These are phyloP conservation scores for Myzus persicae DNA, from an alignment of 1,140 invertebrate species.

Conservation along the genomic window DNA sequence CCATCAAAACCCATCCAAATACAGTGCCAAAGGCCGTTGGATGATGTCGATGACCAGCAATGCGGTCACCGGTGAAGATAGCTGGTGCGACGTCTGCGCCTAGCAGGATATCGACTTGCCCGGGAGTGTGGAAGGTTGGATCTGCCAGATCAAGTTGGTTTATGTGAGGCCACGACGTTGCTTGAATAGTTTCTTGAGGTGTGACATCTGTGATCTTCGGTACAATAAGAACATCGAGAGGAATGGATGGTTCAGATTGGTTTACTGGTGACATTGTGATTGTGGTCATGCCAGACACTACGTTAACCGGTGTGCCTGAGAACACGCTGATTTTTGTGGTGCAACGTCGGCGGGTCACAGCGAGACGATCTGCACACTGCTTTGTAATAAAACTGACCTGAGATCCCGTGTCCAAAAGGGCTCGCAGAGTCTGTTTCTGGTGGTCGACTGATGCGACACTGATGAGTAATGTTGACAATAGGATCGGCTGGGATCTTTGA, in stretches of 20 bases:
- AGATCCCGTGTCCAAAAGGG: not conserved
- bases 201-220: not conserved
- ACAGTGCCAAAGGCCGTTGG: not conserved
- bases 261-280: not conserved
- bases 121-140: not conserved
- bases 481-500: not conserved
- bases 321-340: not conserved
- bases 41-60: not conserved
- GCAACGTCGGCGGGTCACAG: not conserved
- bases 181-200: not conserved
- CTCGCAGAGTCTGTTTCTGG: not conserved
- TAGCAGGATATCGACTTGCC: not conserved
- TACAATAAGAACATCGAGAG: not conserved
- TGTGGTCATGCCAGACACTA: not conserved
- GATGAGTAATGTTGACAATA: not conserved
- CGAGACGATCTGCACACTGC: not conserved
- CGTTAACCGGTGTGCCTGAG: not conserved
- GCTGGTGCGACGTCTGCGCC: not conserved
- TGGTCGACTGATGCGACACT: not conserved
- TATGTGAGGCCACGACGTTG: constrained; percentile 60
- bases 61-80: not conserved
- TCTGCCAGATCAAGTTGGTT: not conserved
- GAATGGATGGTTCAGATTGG: not conserved
- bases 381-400: not conserved
- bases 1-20: not conserved